Evolutionary conservation across 2,888 invertebrate species (phyloP).

Genomic region (Cryptus armator): DNA sequence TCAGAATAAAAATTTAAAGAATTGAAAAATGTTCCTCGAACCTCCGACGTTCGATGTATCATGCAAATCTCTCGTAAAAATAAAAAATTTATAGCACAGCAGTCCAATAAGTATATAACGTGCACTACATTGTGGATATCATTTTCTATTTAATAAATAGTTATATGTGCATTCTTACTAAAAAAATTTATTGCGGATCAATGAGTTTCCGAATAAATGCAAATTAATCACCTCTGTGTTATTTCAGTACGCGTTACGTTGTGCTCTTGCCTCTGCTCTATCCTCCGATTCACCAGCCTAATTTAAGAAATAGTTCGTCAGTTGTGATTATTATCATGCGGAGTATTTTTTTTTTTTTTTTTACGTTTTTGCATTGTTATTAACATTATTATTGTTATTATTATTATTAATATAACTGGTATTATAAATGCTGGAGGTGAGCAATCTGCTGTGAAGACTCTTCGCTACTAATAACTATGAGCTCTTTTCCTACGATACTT

Average conservation of each 20-base stretch:
- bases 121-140: slow-evolving; percentile 16
- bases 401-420: background rate
- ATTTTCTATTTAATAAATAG: background rate
- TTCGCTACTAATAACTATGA: too few species aligned
- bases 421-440: background rate
- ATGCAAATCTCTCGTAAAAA: slow-evolving; percentile 9
- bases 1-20: too few species aligned
- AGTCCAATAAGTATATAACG: background rate
- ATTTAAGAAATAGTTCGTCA: slow-evolving; percentile 75
- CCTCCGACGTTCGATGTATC: background rate
- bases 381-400: background rate
- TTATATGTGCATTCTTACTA: slow-evolving; percentile 29
- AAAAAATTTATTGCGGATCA: slow-evolving; percentile 32
- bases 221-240: slow-evolving; percentile 87
- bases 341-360: background rate
- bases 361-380: background rate
- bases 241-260: slow-evolving; percentile 89
- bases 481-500: too few species aligned
- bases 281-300: slow-evolving; percentile 90
- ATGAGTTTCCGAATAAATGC: slow-evolving; percentile 39
- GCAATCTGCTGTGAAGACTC: too few species aligned
- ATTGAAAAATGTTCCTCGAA: background rate
- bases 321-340: slow-evolving; percentile 27
- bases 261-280: slow-evolving; percentile 89
- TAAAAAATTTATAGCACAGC: background rate